Base-by-base conservation (phyloP, 2,113 vertebrate genomes). In the Oryzias celebensis region DNA sequence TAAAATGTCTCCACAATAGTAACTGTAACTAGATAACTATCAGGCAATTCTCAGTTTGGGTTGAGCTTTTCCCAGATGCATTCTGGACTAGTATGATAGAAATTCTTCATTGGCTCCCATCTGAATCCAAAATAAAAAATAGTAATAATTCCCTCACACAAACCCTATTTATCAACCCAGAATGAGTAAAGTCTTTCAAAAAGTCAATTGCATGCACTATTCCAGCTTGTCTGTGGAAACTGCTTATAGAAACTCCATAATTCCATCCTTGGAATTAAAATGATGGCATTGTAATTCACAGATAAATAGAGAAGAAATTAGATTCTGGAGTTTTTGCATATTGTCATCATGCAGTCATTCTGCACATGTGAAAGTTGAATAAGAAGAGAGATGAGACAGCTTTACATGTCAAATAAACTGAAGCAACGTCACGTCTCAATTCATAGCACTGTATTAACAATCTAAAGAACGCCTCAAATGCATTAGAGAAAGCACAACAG, bases 211-310 rank as follows among this genome's bases (percentile, higher is more conserved):
- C 60, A 58, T 63, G 66, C 74, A 69, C 67, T 76, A 45, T 83
- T 65, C 66, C 48, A 57, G 63, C 72, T 68, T 56, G 12, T 72
- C 49, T 2, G 71, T 61, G 62, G 69, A 81, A 86, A 85, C 71
- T 77, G 85, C 84, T 82, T 87, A 87, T 89, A 85, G 81, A 73
- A 72, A 68, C 62, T 84, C 75, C 82, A 82, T 87, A 85, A 88
- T 88, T 84, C 77, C 84, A 57, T 58, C 74, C 79, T 65, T 73
- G 82, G 88, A 90, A 90, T 87, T 81, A 81, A 88, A 90, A 90
- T 85, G 81, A 86, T 55, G 65, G 69, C 69, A 85, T 87, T 83
- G 78, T 87, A 86, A 90, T 90, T 87, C 88, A 86, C 88, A 86
- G 80, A 88, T 73, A 75, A 84, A 87, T 85, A 72, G 79, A 77